Conservation (phyloP, 30 jellyfish, hydroid and myxozoan species). For the Turritopsis dohrnii region DNA sequence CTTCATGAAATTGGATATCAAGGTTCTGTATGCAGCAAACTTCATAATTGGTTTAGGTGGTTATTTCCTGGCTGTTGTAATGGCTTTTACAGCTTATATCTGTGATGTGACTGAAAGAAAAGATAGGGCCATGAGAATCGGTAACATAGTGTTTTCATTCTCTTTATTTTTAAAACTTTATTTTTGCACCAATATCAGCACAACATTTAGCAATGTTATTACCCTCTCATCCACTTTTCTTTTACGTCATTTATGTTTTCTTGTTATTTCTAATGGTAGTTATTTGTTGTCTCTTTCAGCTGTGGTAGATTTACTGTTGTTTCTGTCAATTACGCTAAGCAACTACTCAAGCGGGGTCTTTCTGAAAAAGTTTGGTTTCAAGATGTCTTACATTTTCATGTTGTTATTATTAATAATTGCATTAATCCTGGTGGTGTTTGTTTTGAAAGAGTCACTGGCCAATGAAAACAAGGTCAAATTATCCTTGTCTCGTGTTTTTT, state of each 20-base stretch:
- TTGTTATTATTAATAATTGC: neutral
- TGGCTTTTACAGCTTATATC: slow-evolving; percentile 9
- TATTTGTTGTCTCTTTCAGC: too few species aligned
- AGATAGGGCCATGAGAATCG: slow-evolving; percentile 5
- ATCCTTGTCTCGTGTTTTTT: neutral
- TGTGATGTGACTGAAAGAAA: neutral
- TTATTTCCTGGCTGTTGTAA: neutral
- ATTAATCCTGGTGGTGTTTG: neutral
- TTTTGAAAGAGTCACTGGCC: slow-evolving; percentile 13
- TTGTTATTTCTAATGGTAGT: too few species aligned
- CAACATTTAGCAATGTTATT: too few species aligned
- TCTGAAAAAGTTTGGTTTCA: slow-evolving; percentile 23
- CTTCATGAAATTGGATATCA: neutral
- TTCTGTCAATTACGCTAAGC: slow-evolving; percentile 8
- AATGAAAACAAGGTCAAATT: neutral
- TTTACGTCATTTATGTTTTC: neutral
- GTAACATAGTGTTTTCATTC: neutral
- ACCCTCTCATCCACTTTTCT: neutral
- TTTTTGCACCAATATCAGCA: too few species aligned
- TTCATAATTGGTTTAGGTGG: slow-evolving; percentile 7
- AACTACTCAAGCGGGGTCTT: slow-evolving; percentile 5
- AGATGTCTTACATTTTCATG: neutral
- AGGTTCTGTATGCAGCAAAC: neutral
- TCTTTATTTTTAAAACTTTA: too few species aligned
- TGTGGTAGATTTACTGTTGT: slow-evolving; percentile 5